Conservation (phyloP, 2,113 vertebrate genomes). For the Ictidomys tridecemlineatus region DNA sequence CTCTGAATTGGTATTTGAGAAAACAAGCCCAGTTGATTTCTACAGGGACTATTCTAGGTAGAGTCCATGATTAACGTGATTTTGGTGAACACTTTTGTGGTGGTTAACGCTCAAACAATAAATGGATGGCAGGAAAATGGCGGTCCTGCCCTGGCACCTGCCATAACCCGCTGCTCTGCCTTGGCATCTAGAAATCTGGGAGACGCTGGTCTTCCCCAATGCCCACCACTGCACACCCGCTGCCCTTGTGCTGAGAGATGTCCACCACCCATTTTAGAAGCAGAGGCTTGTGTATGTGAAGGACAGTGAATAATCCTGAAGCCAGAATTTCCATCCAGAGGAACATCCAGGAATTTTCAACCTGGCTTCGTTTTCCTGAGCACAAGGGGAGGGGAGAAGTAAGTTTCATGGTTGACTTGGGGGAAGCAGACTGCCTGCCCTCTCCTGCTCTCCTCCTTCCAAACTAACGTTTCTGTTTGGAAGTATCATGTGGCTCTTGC, state of each 20-base stretch:
- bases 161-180: not conserved
- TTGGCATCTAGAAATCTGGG: not conserved
- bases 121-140: not conserved
- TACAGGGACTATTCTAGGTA: not conserved
- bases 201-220: not conserved
- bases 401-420: not conserved
- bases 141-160: no score
- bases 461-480: not conserved
- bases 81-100: not conserved
- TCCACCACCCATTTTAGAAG: not conserved
- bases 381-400: not conserved
- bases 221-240: rapidly evolving
- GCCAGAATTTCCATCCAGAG: not conserved
- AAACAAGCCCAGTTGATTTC: not conserved
- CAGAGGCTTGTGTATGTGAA: not conserved
- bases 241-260: not conserved
- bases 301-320: not conserved
- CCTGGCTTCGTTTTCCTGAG: not conserved
- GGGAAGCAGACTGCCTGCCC: not conserved
- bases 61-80: no score
- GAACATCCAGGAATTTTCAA: not conserved
- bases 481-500: not conserved
- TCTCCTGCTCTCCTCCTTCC: not conserved
- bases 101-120: not conserved
- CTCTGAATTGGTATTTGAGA: not conserved